Evolutionary conservation across 92 coral and sea anemone genomes (phyloP).

Genomic region (Phymanthus crucifer): DNA sequence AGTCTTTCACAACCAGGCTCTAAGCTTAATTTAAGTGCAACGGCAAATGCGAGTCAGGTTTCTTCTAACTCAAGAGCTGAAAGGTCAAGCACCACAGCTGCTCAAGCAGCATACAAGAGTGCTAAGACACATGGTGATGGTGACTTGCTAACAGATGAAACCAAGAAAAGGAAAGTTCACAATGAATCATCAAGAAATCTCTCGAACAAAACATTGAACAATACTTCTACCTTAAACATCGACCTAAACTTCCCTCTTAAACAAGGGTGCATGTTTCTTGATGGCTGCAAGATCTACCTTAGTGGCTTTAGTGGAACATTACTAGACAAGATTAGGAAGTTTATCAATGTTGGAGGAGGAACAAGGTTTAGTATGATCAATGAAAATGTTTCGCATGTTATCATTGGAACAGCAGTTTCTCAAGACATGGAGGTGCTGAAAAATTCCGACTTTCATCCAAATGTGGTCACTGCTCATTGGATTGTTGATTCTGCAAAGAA

Average conservation of each 20-base stretch:
- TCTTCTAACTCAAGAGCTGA: slow-evolving; percentile 38
- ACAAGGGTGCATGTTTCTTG: slow-evolving; percentile 85
- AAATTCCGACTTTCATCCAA: slow-evolving; percentile 72
- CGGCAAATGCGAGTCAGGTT: slow-evolving; percentile 46
- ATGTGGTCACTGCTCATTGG: slow-evolving; percentile 82
- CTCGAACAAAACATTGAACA: slow-evolving; percentile 18
- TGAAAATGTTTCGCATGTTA: slow-evolving; percentile 89
- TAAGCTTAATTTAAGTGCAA: slow-evolving; percentile 47
- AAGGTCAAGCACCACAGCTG: slow-evolving; percentile 65
- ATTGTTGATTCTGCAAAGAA: slow-evolving; percentile 85
- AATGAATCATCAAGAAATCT: slow-evolving; percentile 30
- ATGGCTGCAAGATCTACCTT: slow-evolving; percentile 89
- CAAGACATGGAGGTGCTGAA: slow-evolving; percentile 65
- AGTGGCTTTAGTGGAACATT: slow-evolving; percentile 79
- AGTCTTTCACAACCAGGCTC: slow-evolving; percentile 56
- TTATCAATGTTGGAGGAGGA: slow-evolving; percentile 89
- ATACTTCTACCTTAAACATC: slow-evolving; percentile 24
- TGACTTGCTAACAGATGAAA: slow-evolving; percentile 53
- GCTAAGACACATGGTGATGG: slow-evolving; percentile 79
- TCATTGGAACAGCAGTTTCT: slow-evolving; percentile 60
- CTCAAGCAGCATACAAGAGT: slow-evolving; percentile 88
- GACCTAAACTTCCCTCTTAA: slow-evolving; percentile 68
- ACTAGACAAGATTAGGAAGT: slow-evolving; percentile 78
- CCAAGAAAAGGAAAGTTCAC: slow-evolving; percentile 10
- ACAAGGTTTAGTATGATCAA: slow-evolving; percentile 94